Base-by-base conservation (phyloP, 2,113 vertebrate genomes). In the Micronycteris hirsuta region DNA sequence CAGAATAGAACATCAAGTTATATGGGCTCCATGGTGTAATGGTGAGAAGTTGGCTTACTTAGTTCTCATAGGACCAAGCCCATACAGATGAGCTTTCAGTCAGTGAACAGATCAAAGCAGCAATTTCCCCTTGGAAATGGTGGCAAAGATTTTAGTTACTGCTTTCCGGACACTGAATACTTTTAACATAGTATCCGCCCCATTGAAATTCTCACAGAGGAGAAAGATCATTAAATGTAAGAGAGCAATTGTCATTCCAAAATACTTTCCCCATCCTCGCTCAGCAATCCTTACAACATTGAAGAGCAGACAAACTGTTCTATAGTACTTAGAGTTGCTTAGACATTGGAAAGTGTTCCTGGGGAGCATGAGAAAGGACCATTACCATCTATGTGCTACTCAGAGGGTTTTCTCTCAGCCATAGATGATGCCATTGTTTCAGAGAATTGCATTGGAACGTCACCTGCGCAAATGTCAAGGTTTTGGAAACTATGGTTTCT, bases 201-300 rank as follows among this genome's bases (percentile, higher is more conserved):
- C 31, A 2, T 2, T 45, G 20, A 76, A 94, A 80, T 47, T 89
- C 26, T 93, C 78, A 91, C 20, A 58, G 26, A 67, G 2, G 85
- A 78, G 26, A 80, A 84, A 90, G 63, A 82, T 73, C 77, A 70
- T 47, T 82, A 70, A 88, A n/a, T 1, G 52, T 43, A 19, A 26
- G 7, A 82, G 2, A 86, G 13, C 12, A 78, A 52, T 22, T 47
- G 17, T n/a, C 52, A 92, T 63, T 78, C 16, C 17, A 31, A 84
- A 95, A 89, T 87, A 85, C 10, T 70, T 77, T 91, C 61, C 70
- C n/a, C n/a, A 65, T 54, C 33, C 56, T 33, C 74, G 38, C 38
- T 65, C 47, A 74, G 81, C 45, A 78, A 93, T 45, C 54, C 73
- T 71, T 47, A 26, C 7, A 85, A 17, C 12, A 78, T 5, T 7